Evolutionary conservation across 2,888 invertebrate species (phyloP).

Genomic region (Spatulosminthurus flaviceps): DNA sequence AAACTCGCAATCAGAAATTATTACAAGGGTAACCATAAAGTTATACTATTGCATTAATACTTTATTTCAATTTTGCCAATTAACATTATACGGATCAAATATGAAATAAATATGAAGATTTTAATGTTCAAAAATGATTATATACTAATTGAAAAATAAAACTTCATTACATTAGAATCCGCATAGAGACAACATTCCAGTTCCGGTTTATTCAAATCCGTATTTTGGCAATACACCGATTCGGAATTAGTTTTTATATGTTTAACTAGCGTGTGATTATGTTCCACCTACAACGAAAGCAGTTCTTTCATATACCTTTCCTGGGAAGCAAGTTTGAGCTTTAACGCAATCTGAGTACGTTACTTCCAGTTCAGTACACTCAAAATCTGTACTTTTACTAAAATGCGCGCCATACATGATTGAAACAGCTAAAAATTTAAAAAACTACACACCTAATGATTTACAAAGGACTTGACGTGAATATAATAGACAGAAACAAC

Average conservation of each 20-base stretch:
- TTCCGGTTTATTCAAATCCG: conserved; percentile 23
- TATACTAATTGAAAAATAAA: conserved; percentile 26
- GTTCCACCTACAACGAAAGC: conserved; percentile 8
- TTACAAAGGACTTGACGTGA: conserved; percentile 9
- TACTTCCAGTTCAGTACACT: background rate
- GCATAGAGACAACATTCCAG: conserved; percentile 30
- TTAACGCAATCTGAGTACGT: background rate
- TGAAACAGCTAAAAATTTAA: conserved; percentile 28
- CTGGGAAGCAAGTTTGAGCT: conserved; percentile 14
- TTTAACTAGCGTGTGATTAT: background rate
- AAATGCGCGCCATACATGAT: conserved; percentile 3
- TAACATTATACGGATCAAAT: conserved; percentile 32
- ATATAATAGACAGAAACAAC: conserved; percentile 1
- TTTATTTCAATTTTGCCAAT: conserved; percentile 37
- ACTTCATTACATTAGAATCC: conserved; percentile 24
- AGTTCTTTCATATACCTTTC: background rate
- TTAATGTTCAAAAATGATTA: conserved; percentile 34
- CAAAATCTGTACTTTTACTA: background rate
- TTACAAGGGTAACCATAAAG: background rate
- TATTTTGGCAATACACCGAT: conserved; percentile 11
- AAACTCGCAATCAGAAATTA: too few relatives aligned
- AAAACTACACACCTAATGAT: conserved; percentile 5
- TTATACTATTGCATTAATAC: conserved; percentile 34
- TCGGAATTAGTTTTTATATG: background rate
- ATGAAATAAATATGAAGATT: conserved; percentile 35